Conservation (phyloP, 2,888 invertebrate species). For the Laspeyria flexula region DNA sequence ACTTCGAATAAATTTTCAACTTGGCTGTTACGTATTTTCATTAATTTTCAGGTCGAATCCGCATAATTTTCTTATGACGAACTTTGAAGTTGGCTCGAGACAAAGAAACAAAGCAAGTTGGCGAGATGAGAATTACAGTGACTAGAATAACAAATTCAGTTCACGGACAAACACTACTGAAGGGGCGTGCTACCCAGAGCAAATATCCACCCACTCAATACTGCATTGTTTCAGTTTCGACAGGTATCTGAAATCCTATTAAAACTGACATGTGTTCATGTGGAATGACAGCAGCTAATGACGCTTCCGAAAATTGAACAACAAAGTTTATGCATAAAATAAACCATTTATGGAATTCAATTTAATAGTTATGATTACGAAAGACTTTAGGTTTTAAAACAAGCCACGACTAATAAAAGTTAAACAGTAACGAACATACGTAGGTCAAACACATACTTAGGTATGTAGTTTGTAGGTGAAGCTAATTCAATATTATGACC, state of each 20-base stretch:
- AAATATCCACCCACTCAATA: neutral
- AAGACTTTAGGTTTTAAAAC: too few relatives aligned
- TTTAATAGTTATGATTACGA: too few relatives aligned
- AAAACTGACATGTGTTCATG: neutral
- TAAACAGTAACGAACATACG: too few relatives aligned
- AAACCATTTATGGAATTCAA: too few relatives aligned
- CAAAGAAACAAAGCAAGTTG: slow-evolving; percentile 1
- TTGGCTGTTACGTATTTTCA: neutral
- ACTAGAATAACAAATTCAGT: slow-evolving; percentile 16
- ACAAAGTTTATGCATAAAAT: too few relatives aligned
- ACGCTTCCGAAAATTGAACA: too few relatives aligned
- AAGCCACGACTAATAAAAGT: too few relatives aligned
- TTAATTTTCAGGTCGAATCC: slow-evolving; percentile 1
- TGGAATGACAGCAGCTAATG: neutral
- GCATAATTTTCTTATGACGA: slow-evolving; percentile 4
- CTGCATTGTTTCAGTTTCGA: neutral
- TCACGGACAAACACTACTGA: neutral
- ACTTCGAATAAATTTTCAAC: neutral
- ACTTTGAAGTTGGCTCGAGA: slow-evolving; percentile 1
- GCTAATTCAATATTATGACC: too few relatives aligned
- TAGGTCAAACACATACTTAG: too few relatives aligned
- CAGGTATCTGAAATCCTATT: neutral
- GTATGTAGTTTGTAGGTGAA: too few relatives aligned
- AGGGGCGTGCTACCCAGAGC: neutral
- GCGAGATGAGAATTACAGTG: neutral